phyloP scores from a whole-genome alignment of 2,113 vertebrate genomes.

The Pedionomus torquatus region DNA sequence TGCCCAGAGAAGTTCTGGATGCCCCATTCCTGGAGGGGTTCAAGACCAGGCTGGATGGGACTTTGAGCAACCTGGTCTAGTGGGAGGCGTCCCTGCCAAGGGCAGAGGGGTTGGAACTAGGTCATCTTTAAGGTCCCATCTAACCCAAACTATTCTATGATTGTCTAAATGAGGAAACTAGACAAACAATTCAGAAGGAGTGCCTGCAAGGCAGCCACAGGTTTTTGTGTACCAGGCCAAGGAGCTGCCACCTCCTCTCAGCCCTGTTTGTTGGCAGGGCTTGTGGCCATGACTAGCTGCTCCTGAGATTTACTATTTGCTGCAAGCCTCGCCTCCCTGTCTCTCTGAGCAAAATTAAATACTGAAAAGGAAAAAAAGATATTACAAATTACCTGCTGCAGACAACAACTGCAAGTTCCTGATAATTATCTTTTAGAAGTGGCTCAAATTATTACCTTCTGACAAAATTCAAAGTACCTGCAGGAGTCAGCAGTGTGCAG shows the following conservation, averaged over 20 bases:
- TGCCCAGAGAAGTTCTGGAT: too few species aligned
- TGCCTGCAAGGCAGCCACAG: fast-evolving
- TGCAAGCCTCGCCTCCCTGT: background rate
- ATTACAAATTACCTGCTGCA: background rate
- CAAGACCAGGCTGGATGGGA: too few species aligned
- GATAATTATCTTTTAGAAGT: background rate
- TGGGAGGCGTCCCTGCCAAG: too few species aligned
- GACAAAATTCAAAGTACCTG: background rate
- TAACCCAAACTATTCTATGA: too few species aligned
- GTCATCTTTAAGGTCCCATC: too few species aligned
- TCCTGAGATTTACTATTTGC: background rate
- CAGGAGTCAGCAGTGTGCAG: background rate
- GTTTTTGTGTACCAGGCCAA: background rate
- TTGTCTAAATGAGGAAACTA: background rate
- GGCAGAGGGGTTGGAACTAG: too few species aligned
- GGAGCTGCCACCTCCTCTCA: background rate
- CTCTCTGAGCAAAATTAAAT: background rate
- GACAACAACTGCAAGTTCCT: background rate
- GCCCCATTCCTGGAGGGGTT: too few species aligned
- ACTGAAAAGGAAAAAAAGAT: background rate
- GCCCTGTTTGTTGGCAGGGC: background rate
- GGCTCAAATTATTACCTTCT: background rate
- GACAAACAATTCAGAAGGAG: background rate
- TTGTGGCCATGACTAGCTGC: background rate
- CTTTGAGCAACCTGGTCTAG: too few species aligned